Conservation (phyloP, 2,797 vertebrate genomes). For the Trematomus bernacchii region DNA sequence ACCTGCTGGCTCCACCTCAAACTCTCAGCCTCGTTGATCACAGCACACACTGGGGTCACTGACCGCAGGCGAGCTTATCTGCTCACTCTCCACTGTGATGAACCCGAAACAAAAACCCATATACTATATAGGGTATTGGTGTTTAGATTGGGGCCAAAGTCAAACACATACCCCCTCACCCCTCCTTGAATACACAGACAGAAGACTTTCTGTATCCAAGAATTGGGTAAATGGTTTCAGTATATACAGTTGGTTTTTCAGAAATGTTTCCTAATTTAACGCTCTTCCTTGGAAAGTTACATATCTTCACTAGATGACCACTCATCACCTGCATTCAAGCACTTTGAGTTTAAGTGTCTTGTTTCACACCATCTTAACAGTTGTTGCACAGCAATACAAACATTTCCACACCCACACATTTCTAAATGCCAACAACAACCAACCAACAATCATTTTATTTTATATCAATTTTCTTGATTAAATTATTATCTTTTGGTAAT, state of each 20-base stretch:
- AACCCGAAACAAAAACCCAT: slow-evolving; percentile 53
- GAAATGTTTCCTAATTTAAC: neutral
- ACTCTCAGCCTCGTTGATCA: slow-evolving; percentile 37
- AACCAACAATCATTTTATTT: neutral
- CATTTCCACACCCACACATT: neutral
- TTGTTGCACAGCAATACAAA: neutral
- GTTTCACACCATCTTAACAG: neutral
- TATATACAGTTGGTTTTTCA: neutral
- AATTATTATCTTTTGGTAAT: neutral
- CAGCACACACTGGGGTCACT: slow-evolving; percentile 45
- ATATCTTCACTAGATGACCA: neutral
- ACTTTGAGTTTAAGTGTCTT: neutral
- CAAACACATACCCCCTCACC: slow-evolving; percentile 46
- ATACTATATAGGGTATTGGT: slow-evolving; percentile 45
- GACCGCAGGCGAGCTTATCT: slow-evolving; percentile 64
- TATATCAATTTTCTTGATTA: neutral
- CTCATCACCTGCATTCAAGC: slow-evolving; percentile 4
- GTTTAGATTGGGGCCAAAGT: slow-evolving; percentile 67
- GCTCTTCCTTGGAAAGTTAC: neutral
- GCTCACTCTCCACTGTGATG: slow-evolving; percentile 38
- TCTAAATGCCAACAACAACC: neutral
- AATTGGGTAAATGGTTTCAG: neutral
- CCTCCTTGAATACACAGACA: slow-evolving; percentile 28
- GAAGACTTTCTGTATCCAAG: neutral
- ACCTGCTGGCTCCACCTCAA: slow-evolving; percentile 59